These are phyloP conservation scores for Mactra quadrangularis DNA, from an alignment of 1,140 invertebrate genomes.

Conservation along the genomic window DNA sequence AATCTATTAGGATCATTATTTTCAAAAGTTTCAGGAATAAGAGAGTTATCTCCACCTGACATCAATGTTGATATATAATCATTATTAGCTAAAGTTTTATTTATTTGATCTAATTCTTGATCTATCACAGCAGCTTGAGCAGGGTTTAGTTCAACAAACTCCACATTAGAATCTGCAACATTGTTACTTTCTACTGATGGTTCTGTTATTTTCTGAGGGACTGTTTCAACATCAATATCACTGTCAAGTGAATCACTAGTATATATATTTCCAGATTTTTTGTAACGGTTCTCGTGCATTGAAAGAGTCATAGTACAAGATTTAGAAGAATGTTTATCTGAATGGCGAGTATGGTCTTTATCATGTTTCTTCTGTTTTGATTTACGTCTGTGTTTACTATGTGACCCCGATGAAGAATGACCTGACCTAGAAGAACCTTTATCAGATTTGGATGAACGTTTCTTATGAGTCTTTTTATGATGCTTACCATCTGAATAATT, in stretches of 20 bases:
- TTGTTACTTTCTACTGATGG: not conserved
- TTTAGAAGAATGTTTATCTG: not conserved
- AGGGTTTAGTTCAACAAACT: constrained; percentile 41
- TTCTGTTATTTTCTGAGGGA: not conserved
- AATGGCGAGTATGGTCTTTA: constrained; percentile 21
- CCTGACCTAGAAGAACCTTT: not conserved
- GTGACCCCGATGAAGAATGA: constrained; percentile 8
- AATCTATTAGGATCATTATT: constrained; percentile 44
- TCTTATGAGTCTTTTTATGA: constrained; percentile 9
- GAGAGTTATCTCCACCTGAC: not conserved
- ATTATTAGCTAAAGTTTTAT: constrained; percentile 13
- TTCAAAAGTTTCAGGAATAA: not conserved
- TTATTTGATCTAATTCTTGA: constrained; percentile 50
- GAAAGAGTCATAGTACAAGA: too few relatives aligned
- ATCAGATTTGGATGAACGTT: not conserved
- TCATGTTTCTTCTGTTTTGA: constrained; percentile 51
- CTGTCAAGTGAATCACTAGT: constrained; percentile 59
- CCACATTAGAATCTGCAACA: not conserved
- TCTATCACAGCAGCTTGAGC: constrained; percentile 40
- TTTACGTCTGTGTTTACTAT: constrained; percentile 26
- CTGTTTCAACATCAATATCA: constrained; percentile 2
- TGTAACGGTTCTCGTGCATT: not conserved
- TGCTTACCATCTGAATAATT: not conserved
- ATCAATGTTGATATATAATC: constrained; percentile 29
- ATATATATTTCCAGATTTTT: not conserved